Conservation (phyloP, 2,888 invertebrate genomes). For the Oscheius sp. region DNA sequence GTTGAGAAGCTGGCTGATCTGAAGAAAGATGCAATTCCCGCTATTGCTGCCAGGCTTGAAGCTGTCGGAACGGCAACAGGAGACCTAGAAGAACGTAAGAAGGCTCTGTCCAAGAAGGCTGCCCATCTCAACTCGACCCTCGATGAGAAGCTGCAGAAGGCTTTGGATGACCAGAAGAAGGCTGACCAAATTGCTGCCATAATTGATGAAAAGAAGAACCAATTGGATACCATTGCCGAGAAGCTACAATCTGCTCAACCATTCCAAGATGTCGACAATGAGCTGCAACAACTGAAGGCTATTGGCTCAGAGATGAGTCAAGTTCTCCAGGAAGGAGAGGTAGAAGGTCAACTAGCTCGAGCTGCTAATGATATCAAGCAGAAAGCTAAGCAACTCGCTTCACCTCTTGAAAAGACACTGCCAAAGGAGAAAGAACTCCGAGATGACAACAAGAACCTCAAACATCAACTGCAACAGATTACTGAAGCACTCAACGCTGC, state of each 20-base stretch:
- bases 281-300: slow-evolving; percentile 4
- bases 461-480: slow-evolving; percentile 14
- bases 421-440: slow-evolving; percentile 17
- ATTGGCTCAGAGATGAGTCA: neutral
- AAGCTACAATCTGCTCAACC: slow-evolving; percentile 6
- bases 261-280: neutral
- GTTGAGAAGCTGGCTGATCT: slow-evolving; percentile 25
- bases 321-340: slow-evolving; percentile 9
- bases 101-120: slow-evolving; percentile 23
- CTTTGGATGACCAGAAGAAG: slow-evolving; percentile 33
- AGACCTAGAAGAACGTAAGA: neutral
- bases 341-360: slow-evolving; percentile 17
- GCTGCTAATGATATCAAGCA: slow-evolving; percentile 15
- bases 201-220: slow-evolving; percentile 14
- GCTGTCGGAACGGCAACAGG: slow-evolving; percentile 23
- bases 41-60: slow-evolving; percentile 34
- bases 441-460: slow-evolving; percentile 25
- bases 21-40: slow-evolving; percentile 30
- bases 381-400: slow-evolving; percentile 14
- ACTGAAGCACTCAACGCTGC: neutral
- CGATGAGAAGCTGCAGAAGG: slow-evolving; percentile 36
- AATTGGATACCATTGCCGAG: slow-evolving; percentile 26
- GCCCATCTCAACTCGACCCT: slow-evolving; percentile 29
- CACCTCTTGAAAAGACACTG: slow-evolving; percentile 8
- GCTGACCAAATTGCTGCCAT: slow-evolving; percentile 28